phyloP scores from a whole-genome alignment of 2,888 invertebrate species.

The Lingula anatina region DNA sequence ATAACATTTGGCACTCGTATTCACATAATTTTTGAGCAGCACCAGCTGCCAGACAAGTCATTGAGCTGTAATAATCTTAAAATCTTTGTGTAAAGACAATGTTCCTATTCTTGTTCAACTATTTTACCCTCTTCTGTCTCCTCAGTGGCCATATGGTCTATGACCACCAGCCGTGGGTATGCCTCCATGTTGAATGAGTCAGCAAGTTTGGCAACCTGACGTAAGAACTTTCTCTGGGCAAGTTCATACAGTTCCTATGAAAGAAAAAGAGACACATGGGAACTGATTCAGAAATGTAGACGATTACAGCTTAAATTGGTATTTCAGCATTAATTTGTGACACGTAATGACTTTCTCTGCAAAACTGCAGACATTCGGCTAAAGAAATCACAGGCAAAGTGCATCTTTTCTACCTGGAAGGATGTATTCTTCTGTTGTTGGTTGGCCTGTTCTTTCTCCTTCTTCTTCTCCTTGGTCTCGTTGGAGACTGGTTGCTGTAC shows the following conservation, averaged over 20 bases:
- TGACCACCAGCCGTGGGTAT: conserved; percentile 39
- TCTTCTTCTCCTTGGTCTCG: conserved; percentile 12
- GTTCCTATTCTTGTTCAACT: not conserved
- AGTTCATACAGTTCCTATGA: conserved; percentile 44
- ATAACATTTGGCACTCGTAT: no score
- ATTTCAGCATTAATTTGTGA: no score
- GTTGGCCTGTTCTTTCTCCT: conserved; percentile 13
- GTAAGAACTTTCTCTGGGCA: conserved; percentile 43
- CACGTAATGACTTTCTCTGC: no score
- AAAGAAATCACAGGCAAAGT: no score
- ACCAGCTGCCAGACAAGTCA: no score
- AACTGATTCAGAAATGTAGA: no score
- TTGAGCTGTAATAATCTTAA: no score
- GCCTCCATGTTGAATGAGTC: conserved; percentile 23
- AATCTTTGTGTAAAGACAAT: not conserved
- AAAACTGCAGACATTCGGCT: no score
- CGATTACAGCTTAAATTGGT: no score
- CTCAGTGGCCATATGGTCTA: conserved; percentile 18
- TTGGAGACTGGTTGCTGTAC: no score
- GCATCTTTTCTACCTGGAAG: conserved; percentile 25
- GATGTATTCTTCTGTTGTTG: conserved; percentile 25
- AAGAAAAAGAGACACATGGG: not conserved
- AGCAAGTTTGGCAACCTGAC: conserved; percentile 34
- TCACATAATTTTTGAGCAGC: no score
- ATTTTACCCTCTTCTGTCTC: conserved; percentile 6